Base-by-base conservation (phyloP, 1,140 invertebrate species). In the Drosophila tristis region DNA sequence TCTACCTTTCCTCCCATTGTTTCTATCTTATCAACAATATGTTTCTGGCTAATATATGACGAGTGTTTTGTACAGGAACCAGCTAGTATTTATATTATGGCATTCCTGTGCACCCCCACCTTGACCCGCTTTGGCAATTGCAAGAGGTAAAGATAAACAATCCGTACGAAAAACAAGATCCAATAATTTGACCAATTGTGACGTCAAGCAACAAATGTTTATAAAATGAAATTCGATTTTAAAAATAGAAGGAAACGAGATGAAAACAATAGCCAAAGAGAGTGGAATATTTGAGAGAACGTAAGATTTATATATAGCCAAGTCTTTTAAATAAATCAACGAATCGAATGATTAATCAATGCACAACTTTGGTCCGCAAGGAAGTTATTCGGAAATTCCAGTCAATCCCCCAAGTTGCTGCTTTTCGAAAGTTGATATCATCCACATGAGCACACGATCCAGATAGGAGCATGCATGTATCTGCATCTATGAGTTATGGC, bases 201-300 rank as follows among this genome's bases (percentile, higher is more conserved):
- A 84, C 80, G 80, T 82, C 80, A 82, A 60, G 25, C 13, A 48
- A 48, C 23, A 71, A 76, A 72, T 82, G 80, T 82, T 79, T 82
- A 80, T 67, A 60, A 58, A 65, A 53, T 44, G 20, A 79, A 66
- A 71, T 53, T 15, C 42, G 42, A 31, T 75, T 73, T 78, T 74
- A 64, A 76, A 79, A 71, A 57, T 71, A 71, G 70, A 72, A 66
- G 48, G 31, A 53, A 25, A 16, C 20, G 20, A 57, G 25, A 51
- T 60, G n/a, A 55, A 62, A 63, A 84, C 71, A 75, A 79, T 67
- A 48, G 63, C 13, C 64, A 61, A 56, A 70, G 60, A 63, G 53
- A 39, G 26, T 42, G 20, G 39, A 57, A 63, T 68, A 67, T 39
- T 15, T 9, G 43, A 48, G 45, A 25, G 7, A 49, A 53, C 51